Evolutionary conservation across 2,888 invertebrate genomes (phyloP), one percentile per base, ranked within the genome.

Genomic region (Podotricha telesiphe): DNA sequence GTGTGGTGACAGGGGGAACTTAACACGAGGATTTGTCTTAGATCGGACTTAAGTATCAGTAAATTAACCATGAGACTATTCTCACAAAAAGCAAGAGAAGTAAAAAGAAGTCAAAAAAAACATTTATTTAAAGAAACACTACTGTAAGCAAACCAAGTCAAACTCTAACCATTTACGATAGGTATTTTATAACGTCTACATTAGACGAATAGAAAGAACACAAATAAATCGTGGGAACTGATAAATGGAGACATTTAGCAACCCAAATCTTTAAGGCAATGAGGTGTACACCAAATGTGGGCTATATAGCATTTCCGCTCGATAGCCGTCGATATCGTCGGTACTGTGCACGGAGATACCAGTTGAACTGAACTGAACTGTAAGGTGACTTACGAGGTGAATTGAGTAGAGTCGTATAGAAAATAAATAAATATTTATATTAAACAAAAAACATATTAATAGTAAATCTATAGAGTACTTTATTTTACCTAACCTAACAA

Each of bases 261-360:
- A 68, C 65, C 37, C 63, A 65, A 55, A 72, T 68, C 65, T 19
- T 59, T 75, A 80, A 80, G 79, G 81, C 82, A 82, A 68, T 68
- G 68, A 63, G 68, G 68, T 83, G 81, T 80, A 78, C 58, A 78
- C 79, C 79, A 75, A 86, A 85, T 79, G 79, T 75, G 69, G 76
- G 40, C 78, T 77, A 81, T 86, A 83, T 82, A 85, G 78, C 79
- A 82, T 83, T 86, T 85, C 84, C 86, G 79, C 77, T 74, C 81
- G 76, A 83, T 85, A 80, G 79, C 56, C 73, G 70, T 72, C 73
- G 76, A 72, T 74, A 74, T 75, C 73, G 64, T 20, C 28, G 34
- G 62, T 19, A 59, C 59, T 22, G 55, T 11, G 37, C 6, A 8
- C 40, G 20, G 15, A 22, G 48, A 51, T 45, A 45, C 42, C n/a